Conservation (phyloP, 2,113 vertebrate species). For the Sceloporus undulatus region DNA sequence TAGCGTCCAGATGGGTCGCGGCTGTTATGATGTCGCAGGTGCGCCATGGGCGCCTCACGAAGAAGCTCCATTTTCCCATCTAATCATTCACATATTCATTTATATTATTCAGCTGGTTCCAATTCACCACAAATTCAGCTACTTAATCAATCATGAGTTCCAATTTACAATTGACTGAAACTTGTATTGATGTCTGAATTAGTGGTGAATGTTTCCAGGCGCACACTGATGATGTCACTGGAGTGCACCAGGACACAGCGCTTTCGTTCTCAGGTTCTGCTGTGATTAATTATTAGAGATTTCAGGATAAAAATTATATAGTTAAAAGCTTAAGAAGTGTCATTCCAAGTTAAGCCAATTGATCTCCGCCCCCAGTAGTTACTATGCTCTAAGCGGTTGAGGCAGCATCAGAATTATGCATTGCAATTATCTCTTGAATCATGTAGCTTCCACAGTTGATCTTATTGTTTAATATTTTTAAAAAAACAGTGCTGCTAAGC, state of each 20-base stretch:
- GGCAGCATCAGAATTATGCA: constrained; percentile 66
- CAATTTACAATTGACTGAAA: no score
- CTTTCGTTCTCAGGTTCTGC: constrained; percentile 26
- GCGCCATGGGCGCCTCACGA: no score
- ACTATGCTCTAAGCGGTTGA: constrained; percentile 66
- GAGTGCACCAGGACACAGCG: neutral
- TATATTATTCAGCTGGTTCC: neutral
- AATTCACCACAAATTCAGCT: neutral
- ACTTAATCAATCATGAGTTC: neutral
- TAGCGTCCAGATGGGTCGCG: no score
- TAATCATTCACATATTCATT: neutral
- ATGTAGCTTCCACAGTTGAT: constrained; percentile 72
- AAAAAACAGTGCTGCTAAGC: constrained; percentile 69
- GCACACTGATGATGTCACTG: neutral
- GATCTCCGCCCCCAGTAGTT: constrained; percentile 59
- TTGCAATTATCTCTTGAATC: constrained; percentile 73
- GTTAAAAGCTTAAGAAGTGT: constrained; percentile 63
- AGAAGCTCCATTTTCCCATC: no score
- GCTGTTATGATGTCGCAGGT: no score
- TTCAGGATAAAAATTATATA: constrained; percentile 46
- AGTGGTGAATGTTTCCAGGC: neutral
- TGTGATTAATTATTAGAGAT: constrained; percentile 41
- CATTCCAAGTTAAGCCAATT: constrained; percentile 23
- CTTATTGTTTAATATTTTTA: constrained; percentile 64
- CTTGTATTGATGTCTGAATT: neutral